Base-by-base conservation (phyloP, 2,888 invertebrate species). In the Idaea aversata region DNA sequence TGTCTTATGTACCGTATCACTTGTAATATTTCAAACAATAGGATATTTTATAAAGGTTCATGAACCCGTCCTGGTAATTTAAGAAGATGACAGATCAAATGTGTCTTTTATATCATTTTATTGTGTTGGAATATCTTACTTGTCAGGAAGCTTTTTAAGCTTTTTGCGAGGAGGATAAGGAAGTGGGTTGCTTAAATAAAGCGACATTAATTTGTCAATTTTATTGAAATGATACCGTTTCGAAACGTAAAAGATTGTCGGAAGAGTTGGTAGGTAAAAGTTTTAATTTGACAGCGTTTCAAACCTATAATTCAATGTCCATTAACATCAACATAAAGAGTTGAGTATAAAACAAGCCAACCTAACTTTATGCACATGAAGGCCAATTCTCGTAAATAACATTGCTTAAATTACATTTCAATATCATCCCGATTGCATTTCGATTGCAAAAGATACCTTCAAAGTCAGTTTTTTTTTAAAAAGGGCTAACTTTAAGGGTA, bases 1-100 rank as follows among this genome's bases (percentile, higher is more conserved):
- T 85, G 83, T 85, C 81, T 81, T 77, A 72, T 73, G 69, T 70
- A 75, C 75, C 76, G 76, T 77, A 78, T 79, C 81, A 77, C 77
- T 77, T 76, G 59, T 74, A 76, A 76, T 73, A 77, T 77, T 77
- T 75, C 72, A 77, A 74, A 82, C 77, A 80, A 78, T 77, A 81
- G 73, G 72, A 68, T 75, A 74, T 76, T 75, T 80, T 73, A 80
- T 80, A 71, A 76, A 76, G 77, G 77, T 78, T 76, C 72, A 73
- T 78, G 75, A 78, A 75, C 80, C 62, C 69, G 63, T 47, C 47
- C 60, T 70, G 61, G 70, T 72, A 70, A 69, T 73, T 65, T 62
- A 63, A 61, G 64, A 66, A 59, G 63, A 63, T 69, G 69, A 68
- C 68, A 69, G 67, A 67, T 60, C 59, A 61, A 58, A 66, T 66